These are phyloP conservation scores for Punctoribates punctum DNA, from an alignment of 2,888 invertebrate genomes.

Conservation along the genomic window DNA sequence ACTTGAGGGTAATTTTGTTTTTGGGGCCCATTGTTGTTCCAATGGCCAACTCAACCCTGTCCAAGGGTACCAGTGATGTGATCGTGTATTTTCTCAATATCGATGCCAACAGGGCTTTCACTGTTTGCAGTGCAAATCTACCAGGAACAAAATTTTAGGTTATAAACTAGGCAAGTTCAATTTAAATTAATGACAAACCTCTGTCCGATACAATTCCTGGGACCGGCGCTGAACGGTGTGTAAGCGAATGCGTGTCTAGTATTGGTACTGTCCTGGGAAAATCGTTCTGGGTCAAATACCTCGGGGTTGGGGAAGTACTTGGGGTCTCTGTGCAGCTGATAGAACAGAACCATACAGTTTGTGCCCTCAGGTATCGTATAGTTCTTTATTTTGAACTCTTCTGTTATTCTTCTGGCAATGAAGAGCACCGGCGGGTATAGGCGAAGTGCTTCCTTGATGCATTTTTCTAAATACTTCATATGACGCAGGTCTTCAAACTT, in stretches of 20 bases:
- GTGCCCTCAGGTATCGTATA: conserved; percentile 51
- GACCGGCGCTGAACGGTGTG: conserved; percentile 48
- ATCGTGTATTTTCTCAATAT: conserved; percentile 36
- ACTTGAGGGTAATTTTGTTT: conserved; percentile 38
- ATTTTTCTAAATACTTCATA: conserved; percentile 54
- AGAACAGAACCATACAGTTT: conserved; percentile 49
- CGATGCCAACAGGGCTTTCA: conserved; percentile 30
- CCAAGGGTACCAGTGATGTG: conserved; percentile 33
- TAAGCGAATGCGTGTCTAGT: conserved; percentile 49
- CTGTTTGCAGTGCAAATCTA: conserved; percentile 39
- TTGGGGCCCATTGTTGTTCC: conserved; percentile 39
- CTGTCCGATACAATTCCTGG: conserved; percentile 49
- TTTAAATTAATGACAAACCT: conserved; percentile 39
- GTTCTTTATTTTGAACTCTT: conserved; percentile 51
- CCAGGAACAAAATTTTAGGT: not conserved
- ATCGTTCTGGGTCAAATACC: conserved; percentile 54
- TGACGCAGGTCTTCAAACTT: conserved; percentile 44
- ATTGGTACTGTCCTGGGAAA: conserved; percentile 46
- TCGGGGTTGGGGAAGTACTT: conserved; percentile 54
- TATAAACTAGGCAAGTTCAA: not conserved
- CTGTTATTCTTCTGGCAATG: conserved; percentile 52
- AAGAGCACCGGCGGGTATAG: conserved; percentile 55
- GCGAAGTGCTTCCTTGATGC: conserved; percentile 54
- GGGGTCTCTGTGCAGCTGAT: conserved; percentile 51
- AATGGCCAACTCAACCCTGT: conserved; percentile 39